A percentile compares a stretch with the other conserved stretches of the same genome.
These are phyloP conservation scores for Teleiodes luculella DNA, from an alignment of 2,888 invertebrate genomes.

Conservation along the genomic window DNA sequence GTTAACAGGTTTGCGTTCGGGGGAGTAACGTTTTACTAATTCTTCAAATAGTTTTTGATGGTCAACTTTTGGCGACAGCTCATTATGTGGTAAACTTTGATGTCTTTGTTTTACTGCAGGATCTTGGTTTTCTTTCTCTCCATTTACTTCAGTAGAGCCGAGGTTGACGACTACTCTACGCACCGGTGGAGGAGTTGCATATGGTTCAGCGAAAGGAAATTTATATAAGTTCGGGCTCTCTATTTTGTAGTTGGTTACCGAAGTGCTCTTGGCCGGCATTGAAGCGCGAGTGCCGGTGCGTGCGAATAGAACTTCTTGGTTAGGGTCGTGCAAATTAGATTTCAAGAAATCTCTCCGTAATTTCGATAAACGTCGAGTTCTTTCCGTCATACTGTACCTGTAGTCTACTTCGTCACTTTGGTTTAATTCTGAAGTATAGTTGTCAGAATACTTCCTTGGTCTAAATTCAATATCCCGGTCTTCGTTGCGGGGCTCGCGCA, in stretches of 20 bases:
- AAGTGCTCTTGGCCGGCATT: constrained; percentile 52
- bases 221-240: constrained; percentile 71
- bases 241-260: constrained; percentile 61
- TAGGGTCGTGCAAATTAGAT: constrained; percentile 68
- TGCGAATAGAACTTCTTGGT: constrained; percentile 41
- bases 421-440: constrained; percentile 65
- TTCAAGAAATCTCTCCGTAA: constrained; percentile 66
- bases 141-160: constrained; percentile 46
- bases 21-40: constrained; percentile 67
- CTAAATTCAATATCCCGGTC: constrained; percentile 60
- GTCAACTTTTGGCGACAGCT: constrained; percentile 52
- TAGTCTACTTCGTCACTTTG: constrained; percentile 70
- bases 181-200: constrained; percentile 64
- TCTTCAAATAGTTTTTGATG: constrained; percentile 69
- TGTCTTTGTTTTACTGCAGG: constrained; percentile 44
- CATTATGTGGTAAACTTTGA: constrained; percentile 49
- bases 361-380: constrained; percentile 65
- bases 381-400: constrained; percentile 63
- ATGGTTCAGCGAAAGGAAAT: constrained; percentile 74
- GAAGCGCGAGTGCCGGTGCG: constrained; percentile 63
- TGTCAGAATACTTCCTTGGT: constrained; percentile 70
- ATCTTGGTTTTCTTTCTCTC: constrained; percentile 58
- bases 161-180: constrained; percentile 58
- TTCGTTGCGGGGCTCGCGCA: constrained; percentile 64
- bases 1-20: constrained; percentile 66